These are phyloP conservation scores for Lepisosteus osseus DNA, from an alignment of 2,113 vertebrate genomes.

Conservation along the genomic window DNA sequence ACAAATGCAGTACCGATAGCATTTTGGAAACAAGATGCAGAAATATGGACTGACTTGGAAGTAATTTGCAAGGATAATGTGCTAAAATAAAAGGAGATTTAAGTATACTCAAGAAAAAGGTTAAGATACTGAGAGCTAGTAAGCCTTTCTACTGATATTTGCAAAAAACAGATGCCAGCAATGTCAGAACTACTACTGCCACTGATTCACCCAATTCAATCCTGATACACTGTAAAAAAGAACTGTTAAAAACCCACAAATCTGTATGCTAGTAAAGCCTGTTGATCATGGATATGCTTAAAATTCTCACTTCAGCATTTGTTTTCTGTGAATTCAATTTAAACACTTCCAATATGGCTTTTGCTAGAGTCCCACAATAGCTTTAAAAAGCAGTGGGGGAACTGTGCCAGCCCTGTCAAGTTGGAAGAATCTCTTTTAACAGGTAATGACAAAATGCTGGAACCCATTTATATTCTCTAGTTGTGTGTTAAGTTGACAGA, in stretches of 20 bases:
- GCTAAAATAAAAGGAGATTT: conserved; percentile 42
- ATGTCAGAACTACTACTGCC: conserved; percentile 58
- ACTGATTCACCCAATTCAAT: conserved; percentile 60
- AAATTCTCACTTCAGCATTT: background rate
- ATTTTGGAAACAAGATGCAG: too few species aligned
- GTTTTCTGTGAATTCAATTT: conserved; percentile 2
- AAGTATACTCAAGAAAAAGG: conserved; percentile 56
- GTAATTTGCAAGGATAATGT: conserved; percentile 38
- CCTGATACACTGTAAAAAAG: conserved; percentile 46
- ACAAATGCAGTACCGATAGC: too few species aligned
- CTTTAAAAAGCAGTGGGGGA: background rate
- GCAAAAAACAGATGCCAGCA: conserved; percentile 48
- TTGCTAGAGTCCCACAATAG: background rate
- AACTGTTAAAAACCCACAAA: conserved; percentile 63
- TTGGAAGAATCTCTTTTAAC: background rate
- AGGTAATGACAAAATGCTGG: conserved; percentile 1
- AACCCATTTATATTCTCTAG: background rate
- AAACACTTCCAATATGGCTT: conserved; percentile 3
- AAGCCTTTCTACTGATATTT: conserved; percentile 69
- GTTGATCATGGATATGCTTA: background rate
- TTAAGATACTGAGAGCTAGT: conserved; percentile 48
- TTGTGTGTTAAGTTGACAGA: background rate
- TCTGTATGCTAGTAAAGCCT: conserved; percentile 49
- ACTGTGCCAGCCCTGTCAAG: background rate
- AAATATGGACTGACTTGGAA: too few species aligned